Conservation (phyloP, 2,888 invertebrate species). For the Melanargia galathea region DNA sequence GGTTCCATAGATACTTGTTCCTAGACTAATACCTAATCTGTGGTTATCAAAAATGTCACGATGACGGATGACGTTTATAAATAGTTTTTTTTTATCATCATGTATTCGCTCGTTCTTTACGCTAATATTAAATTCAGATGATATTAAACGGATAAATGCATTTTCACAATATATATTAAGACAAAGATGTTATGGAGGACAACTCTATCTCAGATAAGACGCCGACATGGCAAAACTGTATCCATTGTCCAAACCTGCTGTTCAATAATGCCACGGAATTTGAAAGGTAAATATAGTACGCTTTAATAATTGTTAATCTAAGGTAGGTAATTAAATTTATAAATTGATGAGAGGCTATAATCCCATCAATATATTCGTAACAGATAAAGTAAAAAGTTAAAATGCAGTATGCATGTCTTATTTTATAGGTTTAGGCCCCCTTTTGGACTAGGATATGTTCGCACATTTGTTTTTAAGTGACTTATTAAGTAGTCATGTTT, state of each 20-base stretch:
- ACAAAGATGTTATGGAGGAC: constrained; percentile 79
- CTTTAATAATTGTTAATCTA: constrained; percentile 6
- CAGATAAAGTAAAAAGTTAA: not conserved
- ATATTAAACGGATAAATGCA: constrained; percentile 37
- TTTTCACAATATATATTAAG: constrained; percentile 24
- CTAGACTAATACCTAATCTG: too few species aligned
- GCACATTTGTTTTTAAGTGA: not conserved
- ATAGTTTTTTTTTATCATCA: constrained; percentile 32
- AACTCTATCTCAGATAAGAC: constrained; percentile 60
- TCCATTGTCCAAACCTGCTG: constrained; percentile 82
- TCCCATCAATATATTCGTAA: not conserved
- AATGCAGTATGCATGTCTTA: too few species aligned
- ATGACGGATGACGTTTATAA: not conserved
- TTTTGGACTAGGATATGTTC: too few species aligned
- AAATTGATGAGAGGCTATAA: not conserved
- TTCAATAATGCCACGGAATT: constrained; percentile 83
- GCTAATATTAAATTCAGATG: constrained; percentile 40
- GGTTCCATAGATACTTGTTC: too few species aligned
- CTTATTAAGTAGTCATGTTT: not conserved
- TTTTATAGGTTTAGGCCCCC: too few species aligned
- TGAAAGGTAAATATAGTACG: constrained; percentile 76
- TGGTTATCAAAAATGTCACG: not conserved
- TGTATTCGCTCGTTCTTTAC: constrained; percentile 35
- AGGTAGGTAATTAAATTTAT: not conserved
- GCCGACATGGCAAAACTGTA: constrained; percentile 84